Evolutionary conservation across 2,888 invertebrate species (phyloP).

Genomic region (Adelphocoris suturalis): DNA sequence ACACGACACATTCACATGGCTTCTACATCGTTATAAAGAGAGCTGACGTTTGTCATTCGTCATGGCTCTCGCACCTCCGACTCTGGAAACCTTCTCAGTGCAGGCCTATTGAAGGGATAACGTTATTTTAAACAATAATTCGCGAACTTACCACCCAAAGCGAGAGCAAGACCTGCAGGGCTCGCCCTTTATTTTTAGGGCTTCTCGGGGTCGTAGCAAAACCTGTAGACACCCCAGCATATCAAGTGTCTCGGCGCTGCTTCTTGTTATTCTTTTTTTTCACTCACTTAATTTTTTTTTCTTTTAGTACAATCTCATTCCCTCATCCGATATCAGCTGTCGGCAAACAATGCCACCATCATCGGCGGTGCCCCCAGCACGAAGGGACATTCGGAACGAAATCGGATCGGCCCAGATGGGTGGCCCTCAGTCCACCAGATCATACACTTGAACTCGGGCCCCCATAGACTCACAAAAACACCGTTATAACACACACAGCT

Average conservation of each 20-base stretch:
- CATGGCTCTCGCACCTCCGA: background rate
- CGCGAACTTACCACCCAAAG: conserved; percentile 36
- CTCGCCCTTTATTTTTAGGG: conserved; percentile 24
- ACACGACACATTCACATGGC: background rate
- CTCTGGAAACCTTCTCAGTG: conserved; percentile 28
- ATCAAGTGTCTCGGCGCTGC: conserved; percentile 15
- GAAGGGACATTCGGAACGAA: conserved; percentile 49
- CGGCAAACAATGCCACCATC: conserved; percentile 68
- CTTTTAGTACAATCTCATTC: conserved; percentile 43
- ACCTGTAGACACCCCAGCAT: conserved; percentile 53
- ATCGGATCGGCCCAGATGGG: conserved; percentile 65
- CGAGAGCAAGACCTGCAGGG: conserved; percentile 28
- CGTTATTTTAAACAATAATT: conserved; percentile 46
- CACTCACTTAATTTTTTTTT: background rate
- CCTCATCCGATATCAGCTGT: conserved; percentile 69
- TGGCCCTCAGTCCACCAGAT: background rate
- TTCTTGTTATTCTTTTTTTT: conserved; percentile 38
- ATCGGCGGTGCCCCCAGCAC: conserved; percentile 39
- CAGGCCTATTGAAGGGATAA: conserved; percentile 4
- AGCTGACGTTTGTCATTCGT: conserved; percentile 37
- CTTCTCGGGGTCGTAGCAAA: conserved; percentile 39
- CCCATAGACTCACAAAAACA: conserved; percentile 26
- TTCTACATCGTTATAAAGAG: conserved; percentile 8
- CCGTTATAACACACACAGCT: conserved; percentile 3
- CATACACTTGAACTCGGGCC: background rate